phyloP scores from a whole-genome alignment of 2,113 vertebrate genomes.

The Collichthys lucidus region DNA sequence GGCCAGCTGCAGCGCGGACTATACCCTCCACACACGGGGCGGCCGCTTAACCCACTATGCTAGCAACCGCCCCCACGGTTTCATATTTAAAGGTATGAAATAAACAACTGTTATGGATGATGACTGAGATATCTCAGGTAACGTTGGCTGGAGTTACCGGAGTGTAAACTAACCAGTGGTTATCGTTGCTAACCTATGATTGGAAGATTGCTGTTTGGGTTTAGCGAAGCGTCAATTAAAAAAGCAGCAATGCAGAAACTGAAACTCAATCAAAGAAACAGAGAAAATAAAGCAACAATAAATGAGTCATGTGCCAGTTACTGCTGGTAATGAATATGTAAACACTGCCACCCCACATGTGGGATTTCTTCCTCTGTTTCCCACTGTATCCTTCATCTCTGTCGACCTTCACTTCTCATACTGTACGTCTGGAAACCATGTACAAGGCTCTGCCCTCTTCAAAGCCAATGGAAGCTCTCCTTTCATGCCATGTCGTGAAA shows the following conservation, averaged over 20 bases:
- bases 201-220: neutral
- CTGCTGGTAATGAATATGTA: constrained; percentile 29
- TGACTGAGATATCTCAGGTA: neutral
- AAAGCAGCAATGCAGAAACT: neutral
- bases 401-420: constrained; percentile 25
- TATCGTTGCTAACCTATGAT: neutral
- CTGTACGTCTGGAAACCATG: constrained; percentile 35
- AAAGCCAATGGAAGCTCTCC: constrained; percentile 46
- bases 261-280: neutral
- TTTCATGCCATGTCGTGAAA: constrained; percentile 62
- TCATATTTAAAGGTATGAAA: neutral
- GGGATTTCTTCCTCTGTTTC: constrained; percentile 16
- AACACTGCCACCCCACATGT: constrained; percentile 30
- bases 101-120: neutral
- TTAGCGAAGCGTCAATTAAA: neutral
- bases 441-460: constrained; percentile 28
- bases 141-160: neutral
- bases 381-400: constrained; percentile 25
- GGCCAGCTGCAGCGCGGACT: too few species aligned
- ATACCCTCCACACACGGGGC: too few species aligned
- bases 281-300: neutral
- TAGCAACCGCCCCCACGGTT: too few species aligned
- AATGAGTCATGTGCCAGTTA: neutral
- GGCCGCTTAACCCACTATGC: too few species aligned
- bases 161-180: neutral